These are phyloP conservation scores for Conistra vaccinii DNA, from an alignment of 2,888 invertebrate genomes.

Conservation along the genomic window DNA sequence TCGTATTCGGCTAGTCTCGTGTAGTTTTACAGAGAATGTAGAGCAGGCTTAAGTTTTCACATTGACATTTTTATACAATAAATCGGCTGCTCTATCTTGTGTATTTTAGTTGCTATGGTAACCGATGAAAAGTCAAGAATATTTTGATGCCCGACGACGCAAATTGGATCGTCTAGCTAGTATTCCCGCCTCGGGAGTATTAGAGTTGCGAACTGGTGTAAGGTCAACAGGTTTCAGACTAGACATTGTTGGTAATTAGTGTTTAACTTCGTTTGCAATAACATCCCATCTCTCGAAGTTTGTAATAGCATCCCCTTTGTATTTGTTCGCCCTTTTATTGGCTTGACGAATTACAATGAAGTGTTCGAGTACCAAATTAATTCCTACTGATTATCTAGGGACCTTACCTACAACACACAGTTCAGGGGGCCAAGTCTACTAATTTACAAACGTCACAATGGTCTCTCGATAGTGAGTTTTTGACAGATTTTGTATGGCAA, in stretches of 20 bases:
- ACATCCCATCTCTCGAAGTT: neutral
- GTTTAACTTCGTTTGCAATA: neutral
- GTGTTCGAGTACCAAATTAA: neutral
- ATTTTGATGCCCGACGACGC: conserved; percentile 15
- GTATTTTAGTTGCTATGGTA: conserved; percentile 15
- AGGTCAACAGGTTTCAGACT: conserved; percentile 46
- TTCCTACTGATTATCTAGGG: neutral
- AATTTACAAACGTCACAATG: no score
- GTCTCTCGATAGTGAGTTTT: no score
- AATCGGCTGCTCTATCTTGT: neutral
- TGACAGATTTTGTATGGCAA: no score
- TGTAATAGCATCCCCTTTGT: neutral
- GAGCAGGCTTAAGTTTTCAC: no score
- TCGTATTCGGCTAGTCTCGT: no score
- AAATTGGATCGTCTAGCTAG: conserved; percentile 35
- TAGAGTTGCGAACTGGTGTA: conserved; percentile 17
- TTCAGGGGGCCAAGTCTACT: no score
- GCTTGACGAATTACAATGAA: neutral
- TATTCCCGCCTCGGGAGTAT: conserved; percentile 28
- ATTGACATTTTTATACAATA: neutral
- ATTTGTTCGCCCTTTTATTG: conserved; percentile 10
- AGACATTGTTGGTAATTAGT: conserved; percentile 32
- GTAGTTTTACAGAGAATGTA: no score
- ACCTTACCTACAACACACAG: neutral
- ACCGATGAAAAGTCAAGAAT: conserved; percentile 19